Conservation (phyloP, 2,888 invertebrate genomes). For the Pocota personata region DNA sequence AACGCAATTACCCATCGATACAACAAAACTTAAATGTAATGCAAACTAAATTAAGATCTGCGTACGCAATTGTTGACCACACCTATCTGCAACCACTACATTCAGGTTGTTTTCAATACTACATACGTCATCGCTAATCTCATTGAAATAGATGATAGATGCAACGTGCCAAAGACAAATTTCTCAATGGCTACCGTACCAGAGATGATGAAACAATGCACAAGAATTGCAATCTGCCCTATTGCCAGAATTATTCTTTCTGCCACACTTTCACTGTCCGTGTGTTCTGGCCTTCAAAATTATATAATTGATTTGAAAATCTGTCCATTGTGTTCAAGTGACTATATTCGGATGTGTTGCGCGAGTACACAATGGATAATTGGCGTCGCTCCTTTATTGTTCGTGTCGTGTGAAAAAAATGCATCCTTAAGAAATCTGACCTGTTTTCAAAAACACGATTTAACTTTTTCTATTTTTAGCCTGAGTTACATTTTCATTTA, state of each 20-base stretch:
- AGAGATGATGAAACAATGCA: constrained; percentile 37
- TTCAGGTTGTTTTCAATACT: neutral
- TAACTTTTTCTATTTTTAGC: constrained; percentile 11
- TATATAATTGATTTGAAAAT: neutral
- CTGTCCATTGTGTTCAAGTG: neutral
- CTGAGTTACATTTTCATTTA: too few relatives aligned
- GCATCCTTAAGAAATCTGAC: constrained; percentile 1
- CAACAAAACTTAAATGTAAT: neutral
- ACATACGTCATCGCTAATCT: constrained; percentile 27
- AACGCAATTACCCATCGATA: neutral
- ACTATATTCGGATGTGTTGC: too few relatives aligned
- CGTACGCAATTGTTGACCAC: constrained; percentile 33
- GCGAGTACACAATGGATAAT: neutral
- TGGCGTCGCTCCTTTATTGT: neutral
- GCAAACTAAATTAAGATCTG: neutral
- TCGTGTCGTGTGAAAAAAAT: neutral
- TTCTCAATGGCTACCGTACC: constrained; percentile 13
- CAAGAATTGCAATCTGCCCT: constrained; percentile 13
- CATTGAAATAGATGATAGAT: constrained; percentile 4
- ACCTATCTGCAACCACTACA: constrained; percentile 3
- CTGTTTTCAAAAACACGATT: neutral
- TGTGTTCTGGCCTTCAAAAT: neutral
- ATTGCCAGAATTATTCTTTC: neutral
- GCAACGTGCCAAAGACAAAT: constrained; percentile 20
- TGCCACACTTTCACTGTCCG: neutral